phyloP scores from a whole-genome alignment of 2,113 vertebrate species.

The Australoheros scitulus region DNA sequence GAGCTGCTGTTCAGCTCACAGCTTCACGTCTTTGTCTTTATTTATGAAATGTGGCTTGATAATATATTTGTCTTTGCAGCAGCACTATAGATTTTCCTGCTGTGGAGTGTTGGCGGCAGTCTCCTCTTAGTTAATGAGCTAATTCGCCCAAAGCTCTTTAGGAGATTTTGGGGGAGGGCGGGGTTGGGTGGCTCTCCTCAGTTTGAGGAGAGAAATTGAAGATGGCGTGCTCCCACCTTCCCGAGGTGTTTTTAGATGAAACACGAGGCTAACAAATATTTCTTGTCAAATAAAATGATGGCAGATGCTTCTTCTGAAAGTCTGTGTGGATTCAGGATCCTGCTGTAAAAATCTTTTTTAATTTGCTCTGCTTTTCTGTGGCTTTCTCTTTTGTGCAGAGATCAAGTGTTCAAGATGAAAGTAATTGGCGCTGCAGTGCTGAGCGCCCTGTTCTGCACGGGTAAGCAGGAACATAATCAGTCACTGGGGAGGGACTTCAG shows the following conservation, averaged over 20 bases:
- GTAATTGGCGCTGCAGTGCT: slow-evolving; percentile 51
- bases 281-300: not conserved
- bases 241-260: slow-evolving; percentile 1
- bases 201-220: slow-evolving; percentile 2
- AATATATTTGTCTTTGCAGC: not conserved
- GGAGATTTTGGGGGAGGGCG: fast-evolving
- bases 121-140: not conserved
- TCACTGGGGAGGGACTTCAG: slow-evolving; percentile 34
- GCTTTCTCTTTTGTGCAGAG: slow-evolving; percentile 37
- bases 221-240: not conserved
- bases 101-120: not conserved
- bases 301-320: not conserved
- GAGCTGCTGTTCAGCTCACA: not conserved
- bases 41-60: not conserved
- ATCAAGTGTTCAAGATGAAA: slow-evolving; percentile 63
- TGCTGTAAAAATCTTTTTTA: slow-evolving; percentile 12
- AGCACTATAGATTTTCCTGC: slow-evolving; percentile 3
- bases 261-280: not conserved
- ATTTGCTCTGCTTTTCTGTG: slow-evolving; percentile 14
- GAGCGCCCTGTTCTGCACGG: slow-evolving; percentile 65
- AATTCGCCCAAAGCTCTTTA: slow-evolving; percentile 26
- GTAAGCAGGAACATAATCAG: slow-evolving; percentile 67
- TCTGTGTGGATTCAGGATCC: not conserved
- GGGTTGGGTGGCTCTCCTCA: not conserved
- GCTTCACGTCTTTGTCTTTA: not conserved